Evolutionary conservation across 2,113 vertebrate species (phyloP), one percentile per base, ranked within the genome.

Genomic region (Lichenostomus cassidix): DNA sequence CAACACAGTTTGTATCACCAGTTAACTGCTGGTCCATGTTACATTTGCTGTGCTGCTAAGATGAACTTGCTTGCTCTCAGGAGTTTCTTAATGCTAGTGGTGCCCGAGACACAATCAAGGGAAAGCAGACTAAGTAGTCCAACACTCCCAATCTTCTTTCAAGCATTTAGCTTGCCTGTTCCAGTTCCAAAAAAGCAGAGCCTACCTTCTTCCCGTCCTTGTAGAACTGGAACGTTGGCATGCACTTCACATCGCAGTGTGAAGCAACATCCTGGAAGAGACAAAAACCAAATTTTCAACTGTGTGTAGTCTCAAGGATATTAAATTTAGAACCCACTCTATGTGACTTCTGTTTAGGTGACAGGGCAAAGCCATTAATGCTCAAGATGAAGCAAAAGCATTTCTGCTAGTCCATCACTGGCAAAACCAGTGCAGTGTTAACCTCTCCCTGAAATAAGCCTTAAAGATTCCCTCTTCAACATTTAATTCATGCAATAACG

Each of bases 171-270:
- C 46, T 69, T 33, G 21, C 22, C 21, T 31, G 11, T 35, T 68
- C 10, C 64, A 80, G 14, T 28, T 87, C 21, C 12, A 25, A 33
- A 24, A 71, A 37, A 74, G 35, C 21, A 83, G 21, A 59, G 76
- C 97, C 62, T 97, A 99, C 99, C 98, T 97, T 98, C 19, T 94
- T 1, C 46, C 96, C 98, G 0, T 97, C 97, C 96, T 98, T 99
- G 97, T 98, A 99, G 97, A 99, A 99, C 2, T 98, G 97, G 97
- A 99, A 99, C 5, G 99, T 99, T 50, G 99, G 99, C 99, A 99
- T 99, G 95, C 98, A 98, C 9, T 59, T 98, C 69, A 99, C 98
- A 3, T 91, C 84, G 18, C 98, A 99, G 1, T 70, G 15, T 11
- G 64, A 0, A 78, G 98, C 97, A 35, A 99, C 96, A 2, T 99